These are phyloP conservation scores for Neolamprologus longior DNA, from an alignment of 2,113 vertebrate genomes.

Conservation along the genomic window DNA sequence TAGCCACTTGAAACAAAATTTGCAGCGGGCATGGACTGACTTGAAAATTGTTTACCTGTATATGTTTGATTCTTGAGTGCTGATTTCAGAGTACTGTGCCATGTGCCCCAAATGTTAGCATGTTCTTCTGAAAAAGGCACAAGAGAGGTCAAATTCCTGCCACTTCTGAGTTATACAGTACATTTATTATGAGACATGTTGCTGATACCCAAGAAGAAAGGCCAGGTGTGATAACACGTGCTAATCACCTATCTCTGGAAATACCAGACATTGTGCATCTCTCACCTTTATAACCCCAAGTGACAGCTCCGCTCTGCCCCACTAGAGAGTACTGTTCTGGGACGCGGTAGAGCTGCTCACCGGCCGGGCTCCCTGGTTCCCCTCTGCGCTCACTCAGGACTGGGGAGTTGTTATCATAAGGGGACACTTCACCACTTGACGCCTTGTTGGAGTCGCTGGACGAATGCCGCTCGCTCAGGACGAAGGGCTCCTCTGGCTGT, in stretches of 20 bases:
- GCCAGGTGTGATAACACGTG: background rate
- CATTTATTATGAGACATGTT: background rate
- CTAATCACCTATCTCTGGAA: background rate
- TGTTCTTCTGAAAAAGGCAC: constrained; percentile 70
- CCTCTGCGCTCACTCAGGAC: constrained; percentile 77
- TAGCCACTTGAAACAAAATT: background rate
- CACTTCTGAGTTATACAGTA: background rate
- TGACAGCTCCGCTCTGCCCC: constrained; percentile 71
- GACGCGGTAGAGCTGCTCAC: constrained; percentile 73
- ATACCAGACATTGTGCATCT: background rate
- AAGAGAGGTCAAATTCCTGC: background rate
- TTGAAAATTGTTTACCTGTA: constrained; percentile 69
- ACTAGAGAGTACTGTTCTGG: constrained; percentile 74
- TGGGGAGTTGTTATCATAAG: constrained; percentile 96
- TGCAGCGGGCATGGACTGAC: background rate
- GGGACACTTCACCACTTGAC: constrained; percentile 93
- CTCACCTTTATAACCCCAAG: constrained; percentile 77
- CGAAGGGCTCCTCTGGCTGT: constrained; percentile 78
- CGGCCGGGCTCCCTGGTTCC: constrained; percentile 54
- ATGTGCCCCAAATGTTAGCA: constrained; percentile 91
- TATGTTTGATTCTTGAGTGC: constrained; percentile 77
- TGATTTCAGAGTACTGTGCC: constrained; percentile 89
- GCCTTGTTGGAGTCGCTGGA: constrained; percentile 92
- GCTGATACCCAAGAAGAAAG: background rate
- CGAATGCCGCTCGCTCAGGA: constrained; percentile 81